Evolutionary conservation across 2,888 invertebrate species (phyloP), one percentile per base, ranked within the genome.

Genomic region (Tanypteryx hageni): DNA sequence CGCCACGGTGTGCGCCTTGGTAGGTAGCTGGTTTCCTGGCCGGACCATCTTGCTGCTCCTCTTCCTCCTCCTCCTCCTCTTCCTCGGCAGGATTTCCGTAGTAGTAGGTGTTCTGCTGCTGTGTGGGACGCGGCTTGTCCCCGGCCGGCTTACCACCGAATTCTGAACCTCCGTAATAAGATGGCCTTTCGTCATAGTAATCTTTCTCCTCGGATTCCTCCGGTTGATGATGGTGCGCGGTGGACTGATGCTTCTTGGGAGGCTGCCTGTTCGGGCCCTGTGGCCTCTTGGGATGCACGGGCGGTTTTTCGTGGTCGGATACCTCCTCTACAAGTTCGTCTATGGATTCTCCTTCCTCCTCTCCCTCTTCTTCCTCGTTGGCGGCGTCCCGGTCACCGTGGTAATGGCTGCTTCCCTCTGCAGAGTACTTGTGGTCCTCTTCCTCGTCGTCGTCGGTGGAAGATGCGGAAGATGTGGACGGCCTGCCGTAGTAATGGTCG

Each of bases 51-150:
- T 92, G 92, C n/a, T 92, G 93, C 14, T 92, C 92, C 27, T 92
- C 92, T 18, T 89, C 92, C 59, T 92, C 93, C 7, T 92, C 92
- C 7, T 92, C 92, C 18, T 94, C 94, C 0, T n/a, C n/a, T n/a
- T 93, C 92, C 13, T 94, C 94, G 91, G 94, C 94, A 0, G 94
- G 94, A 44, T 94, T 94, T 13, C 86, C 86, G 92, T 95, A 95
- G 93, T 95, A 95, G 92, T 95, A 94, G 2, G 94, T 94, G 93
- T 68, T 68, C 27, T 76, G 76, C 22, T 76, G 76, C 44, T 89
- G 89, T 18, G 61, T 31, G 10, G 89, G 89, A 86, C 61, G 86
- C 8, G 31, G 61, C n/a, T 61, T 86, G 61, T 86, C 86, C 16
- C 64, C 64, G 9, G 44, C 64, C 2, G 89, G 89, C 27, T 64